Conservation (phyloP, 2,113 vertebrate species). For the Bubo blakistoni region DNA sequence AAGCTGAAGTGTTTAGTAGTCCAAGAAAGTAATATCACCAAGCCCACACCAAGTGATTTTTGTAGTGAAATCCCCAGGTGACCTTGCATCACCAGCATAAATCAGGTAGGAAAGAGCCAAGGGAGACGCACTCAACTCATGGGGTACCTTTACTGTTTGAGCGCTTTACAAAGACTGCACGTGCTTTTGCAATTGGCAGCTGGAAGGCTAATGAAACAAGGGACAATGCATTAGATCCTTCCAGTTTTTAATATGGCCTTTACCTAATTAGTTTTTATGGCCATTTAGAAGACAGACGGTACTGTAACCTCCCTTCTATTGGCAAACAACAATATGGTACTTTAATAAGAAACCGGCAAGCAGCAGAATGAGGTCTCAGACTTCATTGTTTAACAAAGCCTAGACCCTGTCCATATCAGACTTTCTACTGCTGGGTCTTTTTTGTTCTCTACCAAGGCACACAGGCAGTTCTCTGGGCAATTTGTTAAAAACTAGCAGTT, state of each 20-base stretch:
- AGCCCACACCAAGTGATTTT: not conserved
- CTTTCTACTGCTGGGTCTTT: not conserved
- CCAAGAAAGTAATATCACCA: not conserved
- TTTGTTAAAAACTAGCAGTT: not conserved
- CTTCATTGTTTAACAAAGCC: not conserved
- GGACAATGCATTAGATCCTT: not conserved
- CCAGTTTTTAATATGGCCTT: not conserved
- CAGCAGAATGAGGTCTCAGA: not conserved
- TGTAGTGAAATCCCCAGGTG: not conserved
- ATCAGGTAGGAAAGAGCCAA: not conserved
- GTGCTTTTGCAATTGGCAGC: not conserved
- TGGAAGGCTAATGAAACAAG: not conserved
- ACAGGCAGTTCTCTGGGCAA: not conserved
- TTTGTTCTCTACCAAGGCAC: not conserved
- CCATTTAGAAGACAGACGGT: not conserved
- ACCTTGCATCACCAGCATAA: not conserved
- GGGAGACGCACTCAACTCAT: not conserved
- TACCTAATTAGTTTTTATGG: not conserved
- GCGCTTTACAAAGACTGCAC: not conserved
- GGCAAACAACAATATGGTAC: not conserved
- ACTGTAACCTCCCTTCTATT: not conserved
- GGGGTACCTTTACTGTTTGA: not conserved
- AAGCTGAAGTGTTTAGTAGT: not conserved
- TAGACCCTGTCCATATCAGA: not conserved
- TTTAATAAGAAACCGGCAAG: not conserved